Base-by-base conservation (phyloP, 2,888 invertebrate species). In the Heliconius hortense region DNA sequence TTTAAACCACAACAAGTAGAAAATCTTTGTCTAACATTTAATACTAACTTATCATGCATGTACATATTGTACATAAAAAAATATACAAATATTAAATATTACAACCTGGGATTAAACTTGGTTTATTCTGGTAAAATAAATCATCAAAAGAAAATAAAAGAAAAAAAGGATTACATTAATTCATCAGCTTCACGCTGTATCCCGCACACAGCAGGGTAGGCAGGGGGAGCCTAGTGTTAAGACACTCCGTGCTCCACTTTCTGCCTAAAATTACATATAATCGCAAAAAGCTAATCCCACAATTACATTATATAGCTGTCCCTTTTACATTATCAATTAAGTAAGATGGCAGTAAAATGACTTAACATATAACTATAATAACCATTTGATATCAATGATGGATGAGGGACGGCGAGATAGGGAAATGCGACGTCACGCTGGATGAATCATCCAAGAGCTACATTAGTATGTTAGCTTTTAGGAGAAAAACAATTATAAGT, bases 381-480 rank as follows among this genome's bases (percentile, higher is more conserved):
- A 56, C 76, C 43, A 73, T 76, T 69, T 64, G 63, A 73, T 73
- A 73, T 73, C 56, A 67, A 39, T 78, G 79, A 79, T 79, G 76
- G 77, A 79, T 77, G 76, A 75, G 73, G 73, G 69, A 73, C 56
- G 62, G 66, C 24, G 35, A 69, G 69, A 69, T 62, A 74, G 73
- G 72, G 75, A 76, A 73, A 56, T 26, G 76, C 73, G 73, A 73
- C 24, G 73, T 76, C 76, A 76, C 59, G 72, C 13, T 60, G 66
- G 60, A 63, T 68, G 62, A 53, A 76, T 73, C 73, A 69, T 53
- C 64, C 39, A 62, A 53, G 60, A 64, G 56, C 69, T 63, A 70
- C 69, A 56, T 39, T 74, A 60, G n/a, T 63, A 56, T 39, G 56
- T 69, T 56, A 26, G 74, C 39, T 56, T 74, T 69, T 53, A 53